A percentile compares a stretch with the other conserved stretches of the same genome.
phyloP scores from a whole-genome alignment of 1,140 invertebrate genomes.

The Eueides isabella region DNA sequence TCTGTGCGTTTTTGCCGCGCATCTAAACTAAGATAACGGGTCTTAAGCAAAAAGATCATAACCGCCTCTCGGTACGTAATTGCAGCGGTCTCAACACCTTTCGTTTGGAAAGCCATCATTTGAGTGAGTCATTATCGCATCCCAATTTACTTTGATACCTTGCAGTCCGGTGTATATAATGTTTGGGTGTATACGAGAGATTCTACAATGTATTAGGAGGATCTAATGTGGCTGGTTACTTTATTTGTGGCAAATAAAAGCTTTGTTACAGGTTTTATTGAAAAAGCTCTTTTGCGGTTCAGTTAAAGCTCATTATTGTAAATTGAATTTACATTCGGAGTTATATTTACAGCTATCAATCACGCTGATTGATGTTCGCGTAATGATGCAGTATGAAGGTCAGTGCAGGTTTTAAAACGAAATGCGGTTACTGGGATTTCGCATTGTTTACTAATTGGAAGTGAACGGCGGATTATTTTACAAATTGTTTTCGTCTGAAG shows the following conservation, averaged over 20 bases:
- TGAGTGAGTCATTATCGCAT: slow-evolving; percentile 60
- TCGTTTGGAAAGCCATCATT: slow-evolving; percentile 79
- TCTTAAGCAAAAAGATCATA: slow-evolving; percentile 77
- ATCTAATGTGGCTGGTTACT: slow-evolving; percentile 2
- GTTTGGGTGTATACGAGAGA: neutral
- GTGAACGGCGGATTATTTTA: slow-evolving; percentile 29
- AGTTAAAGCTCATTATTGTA: neutral
- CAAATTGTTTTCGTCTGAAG: slow-evolving; percentile 29
- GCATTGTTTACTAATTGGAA: slow-evolving; percentile 46
- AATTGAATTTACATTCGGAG: neutral
- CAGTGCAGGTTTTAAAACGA: slow-evolving; percentile 59
- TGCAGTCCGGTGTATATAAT: slow-evolving; percentile 29
- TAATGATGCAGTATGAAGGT: slow-evolving; percentile 72
- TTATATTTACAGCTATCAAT: slow-evolving; percentile 53
- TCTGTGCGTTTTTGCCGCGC: slow-evolving; percentile 66
- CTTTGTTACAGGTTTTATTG: neutral
- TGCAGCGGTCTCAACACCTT: slow-evolving; percentile 74
- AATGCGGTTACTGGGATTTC: slow-evolving; percentile 54
- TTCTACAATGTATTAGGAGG: slow-evolving; percentile 18
- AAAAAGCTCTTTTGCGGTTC: neutral
- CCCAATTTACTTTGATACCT: slow-evolving; percentile 47
- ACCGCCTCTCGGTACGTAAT: slow-evolving; percentile 71
- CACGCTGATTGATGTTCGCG: slow-evolving; percentile 50
- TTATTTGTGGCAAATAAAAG: slow-evolving; percentile 22
- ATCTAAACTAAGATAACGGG: slow-evolving; percentile 77